A percentile compares a stretch with the other conserved stretches of the same genome.
phyloP scores from a whole-genome alignment of 92 coral and sea anemone species.

The Actinernus sp. region DNA sequence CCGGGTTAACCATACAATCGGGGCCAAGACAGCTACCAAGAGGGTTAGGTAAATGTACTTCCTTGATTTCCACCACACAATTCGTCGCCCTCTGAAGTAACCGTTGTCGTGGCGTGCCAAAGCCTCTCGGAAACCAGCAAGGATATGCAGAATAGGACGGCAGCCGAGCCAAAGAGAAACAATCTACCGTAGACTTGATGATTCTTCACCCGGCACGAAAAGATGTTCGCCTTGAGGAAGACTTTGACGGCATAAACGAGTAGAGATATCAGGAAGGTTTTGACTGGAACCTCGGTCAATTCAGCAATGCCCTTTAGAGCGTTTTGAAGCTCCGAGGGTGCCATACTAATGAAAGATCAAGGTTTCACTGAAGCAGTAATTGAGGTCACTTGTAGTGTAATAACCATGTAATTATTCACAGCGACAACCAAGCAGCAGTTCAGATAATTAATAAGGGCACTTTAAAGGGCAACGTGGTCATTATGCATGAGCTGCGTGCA shows the following conservation, averaged over 20 bases:
- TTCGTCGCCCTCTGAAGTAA: conserved; percentile 27
- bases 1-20: conserved; percentile 67
- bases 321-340: conserved; percentile 9
- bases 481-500: too few relatives aligned
- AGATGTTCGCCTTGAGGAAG: conserved; percentile 67
- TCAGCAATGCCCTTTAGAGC: conserved; percentile 4
- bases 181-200: conserved; percentile 52
- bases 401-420: too few relatives aligned
- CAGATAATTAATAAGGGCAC: too few relatives aligned
- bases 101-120: conserved; percentile 79
- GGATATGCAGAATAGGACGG: conserved; percentile 68
- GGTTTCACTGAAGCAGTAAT: too few relatives aligned
- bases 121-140: conserved; percentile 58
- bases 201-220: conserved; percentile 64
- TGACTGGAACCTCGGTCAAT: conserved; percentile 49
- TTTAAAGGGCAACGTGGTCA: too few relatives aligned
- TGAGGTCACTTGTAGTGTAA: too few relatives aligned
- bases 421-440: too few relatives aligned
- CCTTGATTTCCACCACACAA: conserved; percentile 59
- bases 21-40: conserved; percentile 83
- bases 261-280: conserved; percentile 53
- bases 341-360: too few relatives aligned
- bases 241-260: conserved; percentile 64
- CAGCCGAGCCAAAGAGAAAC: conserved; percentile 68
- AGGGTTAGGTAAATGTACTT: conserved; percentile 52